A percentile compares a stretch with the other conserved stretches of the same genome.
Conservation (phyloP, 2,888 invertebrate genomes). For the Caenorhabditis imperialis region DNA sequence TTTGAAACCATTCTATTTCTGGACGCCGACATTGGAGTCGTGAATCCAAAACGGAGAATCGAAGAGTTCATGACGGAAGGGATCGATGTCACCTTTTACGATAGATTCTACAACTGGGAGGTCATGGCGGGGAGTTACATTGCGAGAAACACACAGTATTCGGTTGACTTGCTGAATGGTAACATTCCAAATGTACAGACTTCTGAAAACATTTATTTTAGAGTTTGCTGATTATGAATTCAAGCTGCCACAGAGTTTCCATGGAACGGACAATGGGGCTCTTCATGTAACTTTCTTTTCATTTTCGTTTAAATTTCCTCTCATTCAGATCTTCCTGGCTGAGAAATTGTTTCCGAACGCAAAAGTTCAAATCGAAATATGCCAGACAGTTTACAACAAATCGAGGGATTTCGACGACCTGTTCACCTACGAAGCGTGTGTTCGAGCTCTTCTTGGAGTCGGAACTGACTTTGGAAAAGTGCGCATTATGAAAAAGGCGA, state of each 20-base stretch:
- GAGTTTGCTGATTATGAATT: constrained; percentile 57
- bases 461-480: constrained; percentile 52
- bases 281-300: constrained; percentile 43
- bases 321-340: constrained; percentile 50
- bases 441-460: constrained; percentile 62
- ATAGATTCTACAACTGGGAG: constrained; percentile 58
- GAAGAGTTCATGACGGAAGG: constrained; percentile 46
- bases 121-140: constrained; percentile 55
- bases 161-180: constrained; percentile 46
- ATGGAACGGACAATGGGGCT: constrained; percentile 64
- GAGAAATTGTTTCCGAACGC: constrained; percentile 44
- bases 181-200: neutral
- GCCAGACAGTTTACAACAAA: constrained; percentile 52
- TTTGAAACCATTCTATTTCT: constrained; percentile 54
- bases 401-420: constrained; percentile 60
- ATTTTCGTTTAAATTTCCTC: neutral
- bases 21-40: constrained; percentile 59
- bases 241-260: constrained; percentile 53
- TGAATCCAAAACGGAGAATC: constrained; percentile 53
- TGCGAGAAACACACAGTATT: constrained; percentile 39
- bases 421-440: constrained; percentile 69
- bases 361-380: constrained; percentile 29
- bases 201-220: constrained; percentile 5
- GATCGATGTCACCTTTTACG: constrained; percentile 54
- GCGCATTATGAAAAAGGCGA: constrained; percentile 51